Conservation (phyloP, 2,797 vertebrate genomes). For the Syngnathus rostellatus region DNA sequence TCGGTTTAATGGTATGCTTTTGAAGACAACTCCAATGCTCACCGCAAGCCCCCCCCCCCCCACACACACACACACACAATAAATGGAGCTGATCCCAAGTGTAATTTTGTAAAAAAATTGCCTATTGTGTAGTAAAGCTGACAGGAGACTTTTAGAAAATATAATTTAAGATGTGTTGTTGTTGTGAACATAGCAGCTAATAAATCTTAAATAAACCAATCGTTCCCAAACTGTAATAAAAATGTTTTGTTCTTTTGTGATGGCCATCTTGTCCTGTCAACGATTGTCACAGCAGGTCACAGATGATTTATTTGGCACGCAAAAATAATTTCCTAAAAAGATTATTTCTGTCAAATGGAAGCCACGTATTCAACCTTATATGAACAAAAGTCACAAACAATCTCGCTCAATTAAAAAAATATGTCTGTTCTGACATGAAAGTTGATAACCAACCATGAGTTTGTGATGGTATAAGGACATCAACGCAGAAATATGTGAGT, state of each 20-base stretch:
- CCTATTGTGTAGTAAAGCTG: neutral
- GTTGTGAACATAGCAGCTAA: neutral
- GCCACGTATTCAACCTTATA: neutral
- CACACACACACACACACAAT: no score
- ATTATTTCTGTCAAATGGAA: neutral
- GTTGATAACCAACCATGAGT: slow-evolving; percentile 1
- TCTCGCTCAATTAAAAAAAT: neutral
- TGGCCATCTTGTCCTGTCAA: neutral
- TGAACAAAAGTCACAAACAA: neutral
- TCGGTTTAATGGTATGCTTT: slow-evolving; percentile 1
- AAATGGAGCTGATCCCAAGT: neutral
- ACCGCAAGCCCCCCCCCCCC: neutral
- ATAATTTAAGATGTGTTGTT: neutral
- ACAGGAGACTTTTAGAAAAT: neutral
- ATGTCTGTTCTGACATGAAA: slow-evolving; percentile 2
- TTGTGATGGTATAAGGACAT: slow-evolving; percentile 14
- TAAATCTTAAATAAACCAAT: neutral
- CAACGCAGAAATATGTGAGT: slow-evolving; percentile 28
- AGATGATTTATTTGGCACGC: neutral
- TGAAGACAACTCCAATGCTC: neutral
- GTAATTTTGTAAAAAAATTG: neutral
- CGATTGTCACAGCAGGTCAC: neutral
- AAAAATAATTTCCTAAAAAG: no score
- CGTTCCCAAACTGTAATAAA: neutral
- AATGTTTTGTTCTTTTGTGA: neutral